Conservation (phyloP, 2,797 vertebrate species). For the Sciurus carolinensis region DNA sequence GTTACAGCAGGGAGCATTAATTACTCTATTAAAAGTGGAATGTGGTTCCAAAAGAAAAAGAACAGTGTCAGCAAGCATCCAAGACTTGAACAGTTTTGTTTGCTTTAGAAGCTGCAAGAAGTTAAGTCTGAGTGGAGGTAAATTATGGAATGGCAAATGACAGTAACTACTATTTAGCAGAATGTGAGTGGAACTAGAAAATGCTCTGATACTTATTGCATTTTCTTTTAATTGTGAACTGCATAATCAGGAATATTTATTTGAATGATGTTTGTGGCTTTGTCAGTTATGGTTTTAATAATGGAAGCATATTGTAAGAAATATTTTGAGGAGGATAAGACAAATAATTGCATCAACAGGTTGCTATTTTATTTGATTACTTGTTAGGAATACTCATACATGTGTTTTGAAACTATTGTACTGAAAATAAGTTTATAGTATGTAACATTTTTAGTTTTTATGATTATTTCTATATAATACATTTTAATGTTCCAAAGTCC, state of each 20-base stretch:
- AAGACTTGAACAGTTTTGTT: slow-evolving; percentile 63
- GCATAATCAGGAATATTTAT: slow-evolving; percentile 65
- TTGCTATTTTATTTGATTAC: slow-evolving; percentile 49
- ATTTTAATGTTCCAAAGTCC: slow-evolving; percentile 50
- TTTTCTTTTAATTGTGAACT: slow-evolving; percentile 60
- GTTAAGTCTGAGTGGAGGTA: slow-evolving; percentile 51
- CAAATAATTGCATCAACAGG: slow-evolving; percentile 45
- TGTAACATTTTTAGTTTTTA: slow-evolving; percentile 31
- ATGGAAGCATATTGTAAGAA: slow-evolving; percentile 46
- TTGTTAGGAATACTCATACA: slow-evolving; percentile 47
- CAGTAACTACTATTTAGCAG: slow-evolving; percentile 35
- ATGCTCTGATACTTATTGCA: slow-evolving; percentile 60
- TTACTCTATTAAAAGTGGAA: slow-evolving; percentile 71
- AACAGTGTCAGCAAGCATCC: slow-evolving; percentile 56
- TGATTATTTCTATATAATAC: slow-evolving; percentile 34
- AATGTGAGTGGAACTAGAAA: slow-evolving; percentile 61
- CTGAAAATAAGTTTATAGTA: slow-evolving; percentile 57
- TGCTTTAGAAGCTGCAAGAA: slow-evolving; percentile 71
- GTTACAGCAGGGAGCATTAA: slow-evolving; percentile 59
- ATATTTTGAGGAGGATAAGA: slow-evolving; percentile 37
- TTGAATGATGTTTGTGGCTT: slow-evolving; percentile 15
- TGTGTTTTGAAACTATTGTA: slow-evolving; percentile 35
- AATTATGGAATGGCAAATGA: slow-evolving; percentile 54
- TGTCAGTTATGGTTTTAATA: slow-evolving; percentile 61
- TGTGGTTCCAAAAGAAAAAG: slow-evolving; percentile 55